Evolutionary conservation across 2,797 vertebrate genomes (phyloP).

Genomic region (Naso thynnoides): DNA sequence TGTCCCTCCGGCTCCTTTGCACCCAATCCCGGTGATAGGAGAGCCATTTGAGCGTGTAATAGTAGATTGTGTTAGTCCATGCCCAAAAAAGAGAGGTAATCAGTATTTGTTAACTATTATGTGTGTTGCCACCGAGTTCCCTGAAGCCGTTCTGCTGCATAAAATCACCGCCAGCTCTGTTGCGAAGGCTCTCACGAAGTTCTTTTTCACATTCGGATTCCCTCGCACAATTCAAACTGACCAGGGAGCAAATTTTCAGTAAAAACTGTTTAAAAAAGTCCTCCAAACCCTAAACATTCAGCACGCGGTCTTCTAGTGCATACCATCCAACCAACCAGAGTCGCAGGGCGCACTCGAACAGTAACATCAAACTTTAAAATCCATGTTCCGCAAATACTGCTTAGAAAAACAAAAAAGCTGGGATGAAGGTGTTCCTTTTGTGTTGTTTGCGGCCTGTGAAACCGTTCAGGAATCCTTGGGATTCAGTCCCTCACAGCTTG

Average conservation of each 20-base stretch:
- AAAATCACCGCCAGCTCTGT: not conserved
- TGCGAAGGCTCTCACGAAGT: not conserved
- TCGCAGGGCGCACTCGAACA: not conserved
- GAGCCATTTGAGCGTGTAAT: not conserved
- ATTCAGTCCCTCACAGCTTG: too few relatives aligned
- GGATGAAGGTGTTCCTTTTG: too few relatives aligned
- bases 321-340: not conserved
- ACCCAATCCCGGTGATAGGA: not conserved
- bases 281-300: not conserved
- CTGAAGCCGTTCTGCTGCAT: not conserved
- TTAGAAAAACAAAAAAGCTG: too few relatives aligned
- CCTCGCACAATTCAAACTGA: not conserved
- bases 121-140: not conserved
- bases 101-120: not conserved
- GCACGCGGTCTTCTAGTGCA: not conserved
- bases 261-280: not conserved
- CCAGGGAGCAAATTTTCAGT: not conserved
- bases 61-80: not conserved
- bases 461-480: too few relatives aligned
- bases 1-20: not conserved
- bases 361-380: not conserved
- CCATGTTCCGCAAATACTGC: too few relatives aligned
- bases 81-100: not conserved
- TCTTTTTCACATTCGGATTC: not conserved
- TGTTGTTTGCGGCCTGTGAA: too few relatives aligned